phyloP scores from a whole-genome alignment of 2,797 vertebrate genomes.

The Malurus leucopterus region DNA sequence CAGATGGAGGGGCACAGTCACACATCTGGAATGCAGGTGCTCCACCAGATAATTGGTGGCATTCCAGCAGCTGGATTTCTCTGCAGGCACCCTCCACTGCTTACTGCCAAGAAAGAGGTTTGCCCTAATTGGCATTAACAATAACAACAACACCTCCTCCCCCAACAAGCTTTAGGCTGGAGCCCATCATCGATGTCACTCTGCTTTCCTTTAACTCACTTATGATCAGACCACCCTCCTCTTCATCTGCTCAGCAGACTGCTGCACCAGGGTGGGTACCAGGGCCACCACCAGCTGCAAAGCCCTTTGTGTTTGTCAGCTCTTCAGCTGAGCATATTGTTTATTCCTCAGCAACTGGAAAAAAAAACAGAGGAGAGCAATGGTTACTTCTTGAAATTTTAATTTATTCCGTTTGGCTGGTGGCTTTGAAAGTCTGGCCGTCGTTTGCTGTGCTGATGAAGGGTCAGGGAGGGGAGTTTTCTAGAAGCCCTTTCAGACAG shows the following conservation, averaged over 20 bases:
- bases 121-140: conserved; percentile 9
- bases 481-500: background rate
- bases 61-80: conserved; percentile 20
- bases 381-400: background rate
- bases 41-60: background rate
- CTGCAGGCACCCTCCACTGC: background rate
- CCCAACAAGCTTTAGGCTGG: background rate
- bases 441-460: background rate
- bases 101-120: background rate
- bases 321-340: background rate
- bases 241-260: conserved; percentile 13
- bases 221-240: conserved; percentile 6
- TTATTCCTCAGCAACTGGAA: background rate
- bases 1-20: background rate
- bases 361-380: background rate
- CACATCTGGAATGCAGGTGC: conserved; percentile 38
- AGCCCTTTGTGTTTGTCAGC: background rate
- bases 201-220: background rate
- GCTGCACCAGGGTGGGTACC: background rate
- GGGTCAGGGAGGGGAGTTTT: background rate
- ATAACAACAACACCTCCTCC: background rate
- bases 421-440: background rate
- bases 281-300: background rate
- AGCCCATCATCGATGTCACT: background rate
- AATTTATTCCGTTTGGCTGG: background rate